Percentiles rank a stretch among this genome's conserved stretches.
These are phyloP conservation scores for Scomber japonicus DNA, from an alignment of 2,113 vertebrate species.

Conservation along the genomic window DNA sequence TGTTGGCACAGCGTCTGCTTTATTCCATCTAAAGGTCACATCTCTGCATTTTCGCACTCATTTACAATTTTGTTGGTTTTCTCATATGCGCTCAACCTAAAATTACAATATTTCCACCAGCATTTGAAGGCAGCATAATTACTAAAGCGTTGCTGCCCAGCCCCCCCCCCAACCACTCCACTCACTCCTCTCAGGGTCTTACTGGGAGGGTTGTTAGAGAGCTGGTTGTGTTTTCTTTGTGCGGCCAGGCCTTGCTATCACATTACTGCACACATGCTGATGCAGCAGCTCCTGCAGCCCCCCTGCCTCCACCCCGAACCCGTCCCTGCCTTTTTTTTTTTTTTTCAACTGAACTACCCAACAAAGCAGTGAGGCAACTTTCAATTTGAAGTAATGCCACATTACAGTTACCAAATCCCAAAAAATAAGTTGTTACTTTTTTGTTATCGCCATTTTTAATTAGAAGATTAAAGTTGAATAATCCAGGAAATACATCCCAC, in stretches of 20 bases:
- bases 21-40: conserved; percentile 48
- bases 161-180: conserved; percentile 29
- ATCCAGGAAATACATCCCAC: conserved; percentile 55
- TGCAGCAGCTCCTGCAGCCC: conserved; percentile 75
- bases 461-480: conserved; percentile 70
- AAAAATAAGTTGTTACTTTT: conserved; percentile 61
- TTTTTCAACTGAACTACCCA: conserved; percentile 29
- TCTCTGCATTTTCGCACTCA: conserved; percentile 18
- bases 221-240: conserved; percentile 86
- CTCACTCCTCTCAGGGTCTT: conserved; percentile 64
- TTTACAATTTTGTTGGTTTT: too few species aligned
- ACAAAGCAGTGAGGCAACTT: conserved; percentile 71
- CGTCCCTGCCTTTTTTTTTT: conserved; percentile 26
- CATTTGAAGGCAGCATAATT: conserved; percentile 70
- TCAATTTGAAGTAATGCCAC: conserved; percentile 59
- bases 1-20: conserved; percentile 30
- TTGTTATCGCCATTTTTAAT: conserved; percentile 61
- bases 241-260: conserved; percentile 80
- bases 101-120: conserved; percentile 46
- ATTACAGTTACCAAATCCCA: conserved; percentile 51
- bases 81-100: conserved; percentile 4
- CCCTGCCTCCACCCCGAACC: conserved; percentile 23
- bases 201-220: conserved; percentile 77
- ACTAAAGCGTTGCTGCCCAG: conserved; percentile 48
- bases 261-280: conserved; percentile 87